Percentiles rank a stretch among this genome's conserved stretches.
Conservation (phyloP, 2,888 invertebrate species). For the Macropis europaea region DNA sequence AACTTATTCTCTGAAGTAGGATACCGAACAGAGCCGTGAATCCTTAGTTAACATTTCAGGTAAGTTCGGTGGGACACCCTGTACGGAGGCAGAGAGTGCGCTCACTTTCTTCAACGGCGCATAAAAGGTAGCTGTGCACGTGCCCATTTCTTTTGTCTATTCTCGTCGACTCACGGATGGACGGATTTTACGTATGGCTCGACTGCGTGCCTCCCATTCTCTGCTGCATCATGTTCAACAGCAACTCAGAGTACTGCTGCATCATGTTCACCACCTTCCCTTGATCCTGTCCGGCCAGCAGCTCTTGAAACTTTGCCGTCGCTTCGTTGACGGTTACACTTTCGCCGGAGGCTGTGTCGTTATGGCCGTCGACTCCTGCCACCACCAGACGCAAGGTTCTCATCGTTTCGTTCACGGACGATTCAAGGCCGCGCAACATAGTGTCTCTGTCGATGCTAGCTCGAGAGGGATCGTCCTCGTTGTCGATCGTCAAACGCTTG, state of each 20-base stretch:
- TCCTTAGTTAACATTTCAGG: too few species aligned
- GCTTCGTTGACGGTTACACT: slow-evolving; percentile 79
- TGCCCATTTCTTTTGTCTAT: slow-evolving; percentile 1
- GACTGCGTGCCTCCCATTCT: slow-evolving; percentile 79
- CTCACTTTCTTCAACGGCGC: background rate
- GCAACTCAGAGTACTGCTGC: slow-evolving; percentile 84
- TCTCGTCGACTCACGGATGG: slow-evolving; percentile 40
- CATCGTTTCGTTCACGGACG: slow-evolving; percentile 79
- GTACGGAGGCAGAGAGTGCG: slow-evolving; percentile 1
- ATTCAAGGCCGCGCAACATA: slow-evolving; percentile 79
- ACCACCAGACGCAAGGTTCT: slow-evolving; percentile 77
- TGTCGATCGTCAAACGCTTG: slow-evolving; percentile 83
- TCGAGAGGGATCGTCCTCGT: slow-evolving; percentile 73
- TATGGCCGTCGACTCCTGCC: slow-evolving; percentile 63
- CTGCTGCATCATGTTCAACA: slow-evolving; percentile 84
- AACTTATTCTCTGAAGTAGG: too few species aligned
- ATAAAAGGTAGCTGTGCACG: background rate
- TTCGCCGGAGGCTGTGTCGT: slow-evolving; percentile 45
- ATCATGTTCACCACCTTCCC: slow-evolving; percentile 82
- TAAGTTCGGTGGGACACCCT: too few species aligned
- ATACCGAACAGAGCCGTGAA: too few species aligned
- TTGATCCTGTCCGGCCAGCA: slow-evolving; percentile 79
- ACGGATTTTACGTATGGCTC: slow-evolving; percentile 73
- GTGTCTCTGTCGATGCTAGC: slow-evolving; percentile 78
- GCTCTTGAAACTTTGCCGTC: slow-evolving; percentile 81